These are phyloP conservation scores for Nerophis lumbriciformis DNA, from an alignment of 2,113 vertebrate species.

Conservation along the genomic window DNA sequence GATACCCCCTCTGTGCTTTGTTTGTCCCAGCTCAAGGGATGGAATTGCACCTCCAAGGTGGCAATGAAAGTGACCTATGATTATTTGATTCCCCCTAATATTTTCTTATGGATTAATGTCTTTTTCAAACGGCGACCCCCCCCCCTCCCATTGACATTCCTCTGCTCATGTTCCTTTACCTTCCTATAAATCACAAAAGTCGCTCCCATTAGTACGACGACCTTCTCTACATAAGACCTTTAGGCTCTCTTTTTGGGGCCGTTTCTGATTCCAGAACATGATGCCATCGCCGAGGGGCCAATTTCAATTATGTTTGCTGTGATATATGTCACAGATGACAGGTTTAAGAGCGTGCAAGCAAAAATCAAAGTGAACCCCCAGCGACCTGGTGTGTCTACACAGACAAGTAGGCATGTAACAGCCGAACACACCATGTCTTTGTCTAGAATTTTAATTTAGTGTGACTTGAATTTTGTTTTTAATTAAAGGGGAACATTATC, in stretches of 20 bases:
- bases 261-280: slow-evolving; percentile 63
- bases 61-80: slow-evolving; percentile 48
- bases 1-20: slow-evolving; percentile 60
- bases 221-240: slow-evolving; percentile 29
- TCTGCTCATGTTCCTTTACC: slow-evolving; percentile 42
- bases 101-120: slow-evolving; percentile 54
- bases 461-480: too few species aligned
- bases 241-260: slow-evolving; percentile 29
- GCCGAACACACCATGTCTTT: background rate
- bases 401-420: background rate
- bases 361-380: slow-evolving; percentile 30
- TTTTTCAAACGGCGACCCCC: slow-evolving; percentile 14
- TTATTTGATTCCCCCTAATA: slow-evolving; percentile 40
- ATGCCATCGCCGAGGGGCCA: slow-evolving; percentile 39
- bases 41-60: slow-evolving; percentile 68
- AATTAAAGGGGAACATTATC: too few species aligned
- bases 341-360: slow-evolving; percentile 17
- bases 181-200: slow-evolving; percentile 58
- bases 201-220: slow-evolving; percentile 7
- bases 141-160: background rate
- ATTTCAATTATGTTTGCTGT: slow-evolving; percentile 52
- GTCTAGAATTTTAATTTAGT: slow-evolving; percentile 5
- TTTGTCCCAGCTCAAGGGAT: slow-evolving; percentile 51
- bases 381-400: background rate
- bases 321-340: slow-evolving; percentile 53